Conservation (phyloP, 2,113 vertebrate species). For the Elephantulus edwardii region DNA sequence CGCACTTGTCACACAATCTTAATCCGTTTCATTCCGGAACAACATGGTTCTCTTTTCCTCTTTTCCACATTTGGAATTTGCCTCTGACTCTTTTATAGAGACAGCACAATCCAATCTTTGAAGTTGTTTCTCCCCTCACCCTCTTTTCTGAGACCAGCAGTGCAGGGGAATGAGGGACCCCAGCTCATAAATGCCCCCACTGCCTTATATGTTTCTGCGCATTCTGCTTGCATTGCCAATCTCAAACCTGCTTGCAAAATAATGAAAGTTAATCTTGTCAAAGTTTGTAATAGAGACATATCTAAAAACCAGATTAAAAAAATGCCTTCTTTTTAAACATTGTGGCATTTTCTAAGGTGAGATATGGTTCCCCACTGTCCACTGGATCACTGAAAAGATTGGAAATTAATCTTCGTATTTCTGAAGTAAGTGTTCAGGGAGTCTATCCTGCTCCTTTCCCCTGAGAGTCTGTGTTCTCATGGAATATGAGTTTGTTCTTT, state of each 20-base stretch:
- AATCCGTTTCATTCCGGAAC: slow-evolving; percentile 78
- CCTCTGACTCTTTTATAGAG: slow-evolving; percentile 65
- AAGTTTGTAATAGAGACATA: slow-evolving; percentile 63
- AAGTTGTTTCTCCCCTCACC: slow-evolving; percentile 58
- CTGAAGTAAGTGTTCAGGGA: slow-evolving; percentile 54
- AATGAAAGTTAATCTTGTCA: slow-evolving; percentile 62
- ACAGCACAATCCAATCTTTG: slow-evolving; percentile 73
- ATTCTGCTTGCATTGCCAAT: slow-evolving; percentile 30
- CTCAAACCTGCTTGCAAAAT: slow-evolving; percentile 58
- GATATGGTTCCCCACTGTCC: slow-evolving; percentile 38
- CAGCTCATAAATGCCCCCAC: slow-evolving; percentile 35
- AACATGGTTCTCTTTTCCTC: slow-evolving; percentile 63
- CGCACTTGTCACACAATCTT: slow-evolving; percentile 76
- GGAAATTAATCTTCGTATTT: slow-evolving; percentile 76
- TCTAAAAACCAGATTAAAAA: slow-evolving; percentile 61
- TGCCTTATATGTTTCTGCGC: neutral
- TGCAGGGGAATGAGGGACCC: slow-evolving; percentile 1
- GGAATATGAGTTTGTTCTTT: slow-evolving; percentile 70
- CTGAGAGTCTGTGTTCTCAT: slow-evolving; percentile 48
- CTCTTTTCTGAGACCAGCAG: neutral
- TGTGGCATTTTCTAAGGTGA: slow-evolving; percentile 45
- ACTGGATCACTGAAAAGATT: slow-evolving; percentile 59
- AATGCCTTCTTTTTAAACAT: slow-evolving; percentile 55
- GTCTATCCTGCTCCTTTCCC: slow-evolving; percentile 51
- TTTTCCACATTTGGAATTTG: slow-evolving; percentile 67